These are phyloP conservation scores for Drosophila willistoni DNA, from an alignment of 1,140 invertebrate species.

Conservation along the genomic window DNA sequence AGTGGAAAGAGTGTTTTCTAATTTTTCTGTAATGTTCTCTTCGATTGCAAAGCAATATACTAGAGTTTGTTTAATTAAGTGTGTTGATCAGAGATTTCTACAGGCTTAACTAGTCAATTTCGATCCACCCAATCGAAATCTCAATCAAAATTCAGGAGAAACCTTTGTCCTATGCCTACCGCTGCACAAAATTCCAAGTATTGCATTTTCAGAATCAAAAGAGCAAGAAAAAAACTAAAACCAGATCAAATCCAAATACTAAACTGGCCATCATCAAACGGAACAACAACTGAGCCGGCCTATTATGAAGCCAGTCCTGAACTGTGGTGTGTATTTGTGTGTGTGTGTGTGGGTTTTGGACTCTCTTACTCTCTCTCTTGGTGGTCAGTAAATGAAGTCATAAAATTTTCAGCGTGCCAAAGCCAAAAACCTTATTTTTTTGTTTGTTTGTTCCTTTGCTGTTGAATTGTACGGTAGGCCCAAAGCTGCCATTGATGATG, in stretches of 20 bases:
- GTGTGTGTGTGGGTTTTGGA: background rate
- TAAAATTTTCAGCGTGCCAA: conserved; percentile 81
- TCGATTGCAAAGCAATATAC: no score
- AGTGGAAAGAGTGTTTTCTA: no score
- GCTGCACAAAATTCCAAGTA: conserved; percentile 75
- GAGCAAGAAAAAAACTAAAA: conserved; percentile 31
- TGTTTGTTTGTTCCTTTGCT: background rate
- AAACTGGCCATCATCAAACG: conserved; percentile 46
- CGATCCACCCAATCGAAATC: conserved; percentile 52
- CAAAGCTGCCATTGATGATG: conserved; percentile 78
- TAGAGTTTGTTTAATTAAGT: background rate
- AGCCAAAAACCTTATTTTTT: conserved; percentile 37
- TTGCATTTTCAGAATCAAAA: conserved; percentile 56
- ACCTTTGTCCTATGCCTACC: conserved; percentile 74
- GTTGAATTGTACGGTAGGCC: conserved; percentile 64
- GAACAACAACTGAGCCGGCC: conserved; percentile 33
- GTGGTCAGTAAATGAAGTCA: conserved; percentile 80
- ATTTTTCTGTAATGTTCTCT: no score
- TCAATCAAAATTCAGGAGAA: conserved; percentile 72
- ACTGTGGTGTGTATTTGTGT: conserved; percentile 35
- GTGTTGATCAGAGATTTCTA: background rate
- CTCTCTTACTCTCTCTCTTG: conserved; percentile 59
- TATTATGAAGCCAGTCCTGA: conserved; percentile 65
- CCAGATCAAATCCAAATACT: conserved; percentile 24
- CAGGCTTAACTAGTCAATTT: conserved; percentile 40